Base-by-base conservation (phyloP, 1,140 invertebrate genomes). In the Rhizoglyphus robini region DNA sequence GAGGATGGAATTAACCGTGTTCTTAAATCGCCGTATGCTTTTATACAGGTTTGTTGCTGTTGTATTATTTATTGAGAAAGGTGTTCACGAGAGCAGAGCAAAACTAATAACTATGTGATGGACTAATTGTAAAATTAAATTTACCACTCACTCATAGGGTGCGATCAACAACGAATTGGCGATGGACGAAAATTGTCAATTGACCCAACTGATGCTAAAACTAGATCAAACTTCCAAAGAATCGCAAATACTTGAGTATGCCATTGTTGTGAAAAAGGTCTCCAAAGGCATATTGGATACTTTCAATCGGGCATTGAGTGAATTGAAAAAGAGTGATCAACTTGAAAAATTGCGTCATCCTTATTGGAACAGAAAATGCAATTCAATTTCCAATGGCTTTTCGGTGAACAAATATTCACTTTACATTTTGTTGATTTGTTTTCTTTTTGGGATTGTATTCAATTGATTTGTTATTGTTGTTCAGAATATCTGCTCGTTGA, bases 341-440 rank as follows among this genome's bases (percentile, higher is more conserved):
- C 29, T 60, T 15, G 58, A 60, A 15, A 32, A 60, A 46, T 46
- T 60, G 29, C 15, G 36, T 20, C 58, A 32, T 15, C 58, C 30
- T 27, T 60, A 60, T 46, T 60, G 58, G 58, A 60, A 60, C 36
- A 29, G 58, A n/a, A 60, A 60, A 60, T 60, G 58, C 29, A 60
- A 60, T 46, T n/a, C n/a, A n/a, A n/a, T n/a, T n/a, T n/a, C n/a
- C n/a, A n/a, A n/a, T n/a, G n/a, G n/a, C n/a, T n/a, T n/a, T n/a
- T n/a, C n/a, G n/a, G n/a, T n/a, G n/a, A n/a, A n/a, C n/a, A n/a
- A n/a, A n/a, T n/a, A n/a, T n/a, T n/a, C n/a, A n/a, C n/a, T n/a
- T n/a, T n/a, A n/a, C n/a, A n/a, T n/a, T n/a, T n/a, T n/a, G n/a
- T n/a, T n/a, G n/a, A n/a, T n/a, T n/a, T n/a, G n/a, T n/a, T n/a